These are phyloP conservation scores for Neria commutata DNA, from an alignment of 2,888 invertebrate genomes.

Conservation along the genomic window DNA sequence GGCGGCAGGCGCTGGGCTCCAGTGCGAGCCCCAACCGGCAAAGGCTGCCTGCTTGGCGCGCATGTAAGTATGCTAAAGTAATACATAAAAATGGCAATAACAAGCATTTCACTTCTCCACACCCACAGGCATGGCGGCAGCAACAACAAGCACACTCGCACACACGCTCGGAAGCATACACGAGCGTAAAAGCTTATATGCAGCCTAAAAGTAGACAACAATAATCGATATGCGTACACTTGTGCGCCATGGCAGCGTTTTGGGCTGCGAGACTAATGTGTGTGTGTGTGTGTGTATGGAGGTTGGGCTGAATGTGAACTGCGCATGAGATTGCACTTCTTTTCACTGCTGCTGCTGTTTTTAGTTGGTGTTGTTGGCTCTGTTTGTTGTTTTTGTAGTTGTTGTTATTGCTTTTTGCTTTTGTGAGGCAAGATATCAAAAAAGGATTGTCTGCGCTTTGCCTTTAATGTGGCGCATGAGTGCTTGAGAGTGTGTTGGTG, in stretches of 20 bases:
- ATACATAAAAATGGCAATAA: conserved; percentile 6
- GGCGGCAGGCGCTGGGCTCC: neutral
- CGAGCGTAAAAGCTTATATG: conserved; percentile 10
- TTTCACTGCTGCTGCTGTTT: neutral
- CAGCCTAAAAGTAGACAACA: conserved; percentile 33
- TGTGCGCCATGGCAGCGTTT: conserved; percentile 10
- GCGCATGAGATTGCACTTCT: conserved; percentile 15
- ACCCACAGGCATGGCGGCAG: neutral
- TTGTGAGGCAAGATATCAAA: neutral
- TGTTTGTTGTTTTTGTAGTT: conserved; percentile 4
- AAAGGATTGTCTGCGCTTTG: neutral
- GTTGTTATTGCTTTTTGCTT: conserved; percentile 1
- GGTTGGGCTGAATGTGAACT: neutral
- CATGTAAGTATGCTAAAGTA: conserved; percentile 19
- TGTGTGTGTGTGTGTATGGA: neutral
- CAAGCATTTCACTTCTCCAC: neutral
- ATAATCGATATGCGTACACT: conserved; percentile 44
- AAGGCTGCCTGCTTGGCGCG: conserved; percentile 15
- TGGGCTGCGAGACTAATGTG: conserved; percentile 12
- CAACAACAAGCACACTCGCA: conserved; percentile 26
- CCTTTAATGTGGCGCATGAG: neutral
- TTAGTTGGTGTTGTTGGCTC: neutral
- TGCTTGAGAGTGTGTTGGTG: neutral
- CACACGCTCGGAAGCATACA: conserved; percentile 44
- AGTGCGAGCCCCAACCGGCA: neutral